Percentiles rank a stretch among this genome's conserved stretches.
phyloP scores from a whole-genome alignment of 2,888 invertebrate genomes.

The Celastrina argiolus region DNA sequence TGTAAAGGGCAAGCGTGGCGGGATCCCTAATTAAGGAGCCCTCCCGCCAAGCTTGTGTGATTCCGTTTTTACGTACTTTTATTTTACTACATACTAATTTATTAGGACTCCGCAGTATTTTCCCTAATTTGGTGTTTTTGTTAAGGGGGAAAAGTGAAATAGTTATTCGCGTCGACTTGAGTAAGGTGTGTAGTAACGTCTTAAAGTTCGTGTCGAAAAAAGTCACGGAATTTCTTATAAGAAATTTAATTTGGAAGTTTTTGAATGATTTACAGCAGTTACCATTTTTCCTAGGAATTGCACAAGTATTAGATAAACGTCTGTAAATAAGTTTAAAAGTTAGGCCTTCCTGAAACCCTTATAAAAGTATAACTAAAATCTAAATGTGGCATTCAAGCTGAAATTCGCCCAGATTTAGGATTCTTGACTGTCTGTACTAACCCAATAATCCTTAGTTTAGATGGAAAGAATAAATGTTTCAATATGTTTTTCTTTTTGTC shows the following conservation, averaged over 20 bases:
- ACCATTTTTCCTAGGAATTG: neutral
- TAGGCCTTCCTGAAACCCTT: too few species aligned
- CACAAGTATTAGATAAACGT: too few species aligned
- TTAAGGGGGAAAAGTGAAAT: too few species aligned
- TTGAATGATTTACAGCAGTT: too few species aligned
- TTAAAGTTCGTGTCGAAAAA: neutral
- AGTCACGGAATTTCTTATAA: constrained; percentile 5
- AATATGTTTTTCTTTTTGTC: constrained; percentile 32
- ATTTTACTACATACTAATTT: constrained; percentile 25
- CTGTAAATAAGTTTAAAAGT: too few species aligned
- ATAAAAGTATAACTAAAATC: neutral
- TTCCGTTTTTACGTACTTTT: constrained; percentile 32
- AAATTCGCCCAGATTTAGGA: neutral
- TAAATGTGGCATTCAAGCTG: neutral
- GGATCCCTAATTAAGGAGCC: constrained; percentile 71
- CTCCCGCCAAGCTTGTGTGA: constrained; percentile 50
- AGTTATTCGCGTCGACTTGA: neutral
- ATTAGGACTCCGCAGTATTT: constrained; percentile 5
- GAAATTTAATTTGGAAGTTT: too few species aligned
- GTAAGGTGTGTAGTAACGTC: neutral
- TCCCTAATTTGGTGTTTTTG: neutral
- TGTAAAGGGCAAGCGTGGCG: constrained; percentile 66
- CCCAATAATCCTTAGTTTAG: constrained; percentile 21
- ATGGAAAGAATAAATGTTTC: constrained; percentile 25
- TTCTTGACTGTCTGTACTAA: neutral